These are phyloP conservation scores for Hippocampus guttulatus DNA, from an alignment of 2,113 vertebrate genomes.

Conservation along the genomic window DNA sequence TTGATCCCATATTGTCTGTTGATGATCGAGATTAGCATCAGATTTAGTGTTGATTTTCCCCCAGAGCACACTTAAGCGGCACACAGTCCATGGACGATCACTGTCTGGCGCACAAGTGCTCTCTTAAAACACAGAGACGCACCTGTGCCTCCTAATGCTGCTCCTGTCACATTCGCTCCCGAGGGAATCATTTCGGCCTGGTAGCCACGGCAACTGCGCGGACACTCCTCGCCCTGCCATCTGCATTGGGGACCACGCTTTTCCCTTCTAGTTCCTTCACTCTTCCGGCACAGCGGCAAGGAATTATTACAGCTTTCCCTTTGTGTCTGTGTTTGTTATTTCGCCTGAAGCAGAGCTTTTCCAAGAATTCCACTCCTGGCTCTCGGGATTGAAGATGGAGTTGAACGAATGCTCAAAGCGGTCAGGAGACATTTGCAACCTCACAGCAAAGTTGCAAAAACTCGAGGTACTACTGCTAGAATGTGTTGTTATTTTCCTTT, in stretches of 20 bases:
- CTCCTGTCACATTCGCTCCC: slow-evolving; percentile 62
- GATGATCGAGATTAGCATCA: slow-evolving; percentile 36
- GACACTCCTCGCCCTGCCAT: slow-evolving; percentile 69
- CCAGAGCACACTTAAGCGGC: slow-evolving; percentile 44
- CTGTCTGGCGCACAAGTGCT: slow-evolving; percentile 39
- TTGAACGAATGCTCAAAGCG: slow-evolving; percentile 77
- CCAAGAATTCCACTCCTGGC: slow-evolving; percentile 85
- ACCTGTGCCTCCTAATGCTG: slow-evolving; percentile 65
- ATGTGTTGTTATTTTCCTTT: not conserved
- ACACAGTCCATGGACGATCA: slow-evolving; percentile 49
- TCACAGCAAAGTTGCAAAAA: slow-evolving; percentile 77
- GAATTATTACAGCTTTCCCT: not conserved
- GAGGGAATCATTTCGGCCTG: slow-evolving; percentile 59
- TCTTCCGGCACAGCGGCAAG: not conserved
- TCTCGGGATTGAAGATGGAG: slow-evolving; percentile 71
- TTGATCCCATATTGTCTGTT: slow-evolving; percentile 36
- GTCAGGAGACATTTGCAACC: slow-evolving; percentile 76
- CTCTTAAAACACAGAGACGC: slow-evolving; percentile 53
- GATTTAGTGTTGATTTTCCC: slow-evolving; percentile 57
- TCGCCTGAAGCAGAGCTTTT: slow-evolving; percentile 74
- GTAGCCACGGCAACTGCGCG: slow-evolving; percentile 68
- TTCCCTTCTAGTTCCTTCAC: slow-evolving; percentile 9
- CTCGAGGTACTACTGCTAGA: slow-evolving; percentile 76
- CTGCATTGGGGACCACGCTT: slow-evolving; percentile 43
- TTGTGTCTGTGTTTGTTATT: slow-evolving; percentile 1